Conservation (phyloP, 2,888 invertebrate species). For the Drosophila formosana region DNA sequence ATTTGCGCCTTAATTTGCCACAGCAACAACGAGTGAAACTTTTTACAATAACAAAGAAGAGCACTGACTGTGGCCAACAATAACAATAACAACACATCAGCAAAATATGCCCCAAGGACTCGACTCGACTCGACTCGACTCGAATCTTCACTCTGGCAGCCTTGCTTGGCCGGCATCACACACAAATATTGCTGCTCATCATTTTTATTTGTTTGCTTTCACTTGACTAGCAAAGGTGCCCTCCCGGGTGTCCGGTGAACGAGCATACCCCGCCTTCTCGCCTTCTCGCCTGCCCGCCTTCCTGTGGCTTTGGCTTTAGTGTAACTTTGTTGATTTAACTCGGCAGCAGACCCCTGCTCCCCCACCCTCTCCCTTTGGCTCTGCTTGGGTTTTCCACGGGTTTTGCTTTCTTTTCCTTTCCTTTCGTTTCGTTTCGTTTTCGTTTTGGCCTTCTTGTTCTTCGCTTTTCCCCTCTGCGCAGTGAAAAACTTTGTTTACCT, state of each 20-base stretch:
- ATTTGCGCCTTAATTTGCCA: slow-evolving; percentile 81
- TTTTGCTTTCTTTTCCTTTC: slow-evolving; percentile 39
- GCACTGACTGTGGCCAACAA: slow-evolving; percentile 55
- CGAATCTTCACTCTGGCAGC: slow-evolving; percentile 4
- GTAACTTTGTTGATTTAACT: slow-evolving; percentile 70
- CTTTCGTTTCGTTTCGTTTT: slow-evolving; percentile 21
- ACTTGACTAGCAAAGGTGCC: slow-evolving; percentile 66
- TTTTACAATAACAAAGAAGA: slow-evolving; percentile 73
- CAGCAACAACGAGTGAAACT: slow-evolving; percentile 50
- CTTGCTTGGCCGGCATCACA: slow-evolving; percentile 29
- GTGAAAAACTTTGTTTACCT: slow-evolving; percentile 78
- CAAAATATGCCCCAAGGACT: slow-evolving; percentile 74
- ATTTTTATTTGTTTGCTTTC: slow-evolving; percentile 80
- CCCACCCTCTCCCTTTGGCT: slow-evolving; percentile 27
- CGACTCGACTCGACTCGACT: slow-evolving; percentile 20
- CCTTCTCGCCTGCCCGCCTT: too few relatives aligned
- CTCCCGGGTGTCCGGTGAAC: slow-evolving; percentile 52
- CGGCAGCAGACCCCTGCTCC: slow-evolving; percentile 35
- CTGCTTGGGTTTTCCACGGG: slow-evolving; percentile 43
- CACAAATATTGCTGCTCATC: slow-evolving; percentile 79
- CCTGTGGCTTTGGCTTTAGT: slow-evolving; percentile 5
- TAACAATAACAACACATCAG: slow-evolving; percentile 43
- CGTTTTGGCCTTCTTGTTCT: background rate
- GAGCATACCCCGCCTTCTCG: background rate
- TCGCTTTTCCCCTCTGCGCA: slow-evolving; percentile 14